A percentile compares a stretch with the other conserved stretches of the same genome.
Evolutionary conservation across 2,797 vertebrate genomes (phyloP).

Genomic region (Pseudomugil tenellus): DNA sequence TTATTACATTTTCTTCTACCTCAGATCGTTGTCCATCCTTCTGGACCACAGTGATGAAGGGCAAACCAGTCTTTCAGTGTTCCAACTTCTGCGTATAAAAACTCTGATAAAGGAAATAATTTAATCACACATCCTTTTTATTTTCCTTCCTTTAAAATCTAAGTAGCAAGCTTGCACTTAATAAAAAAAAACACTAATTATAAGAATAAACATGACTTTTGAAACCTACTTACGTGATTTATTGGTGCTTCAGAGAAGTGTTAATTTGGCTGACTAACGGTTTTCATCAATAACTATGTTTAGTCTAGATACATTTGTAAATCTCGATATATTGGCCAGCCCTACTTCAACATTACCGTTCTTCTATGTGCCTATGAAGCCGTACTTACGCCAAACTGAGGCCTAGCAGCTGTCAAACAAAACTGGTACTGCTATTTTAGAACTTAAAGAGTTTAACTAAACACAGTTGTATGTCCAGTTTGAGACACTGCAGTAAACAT

Average conservation of each 20-base stretch:
- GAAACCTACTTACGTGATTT: constrained; percentile 11
- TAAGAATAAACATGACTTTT: constrained; percentile 28
- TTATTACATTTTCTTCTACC: constrained; percentile 18
- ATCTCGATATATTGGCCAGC: no score
- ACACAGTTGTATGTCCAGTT: no score
- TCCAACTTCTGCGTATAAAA: constrained; percentile 11
- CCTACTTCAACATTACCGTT: no score
- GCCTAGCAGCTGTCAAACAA: no score
- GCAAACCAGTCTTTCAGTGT: constrained; percentile 26
- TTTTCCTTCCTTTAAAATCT: constrained; percentile 8
- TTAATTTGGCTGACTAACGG: no score
- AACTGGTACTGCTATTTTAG: no score
- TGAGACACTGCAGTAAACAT: no score
- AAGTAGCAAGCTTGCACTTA: constrained; percentile 4
- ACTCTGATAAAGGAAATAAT: constrained; percentile 3
- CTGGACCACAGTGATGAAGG: constrained; percentile 18
- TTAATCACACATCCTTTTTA: constrained; percentile 14
- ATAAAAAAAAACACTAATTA: constrained; percentile 29
- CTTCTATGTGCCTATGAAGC: no score
- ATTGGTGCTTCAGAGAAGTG: constrained; percentile 13
- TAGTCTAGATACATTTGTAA: no score
- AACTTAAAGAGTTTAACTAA: no score
- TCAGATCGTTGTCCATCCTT: constrained; percentile 21
- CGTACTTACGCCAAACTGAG: no score
- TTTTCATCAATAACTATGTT: no score